Percentiles rank a stretch among this genome's conserved stretches.
phyloP scores from a whole-genome alignment of 2,888 invertebrate genomes.

The Unio pictorum region DNA sequence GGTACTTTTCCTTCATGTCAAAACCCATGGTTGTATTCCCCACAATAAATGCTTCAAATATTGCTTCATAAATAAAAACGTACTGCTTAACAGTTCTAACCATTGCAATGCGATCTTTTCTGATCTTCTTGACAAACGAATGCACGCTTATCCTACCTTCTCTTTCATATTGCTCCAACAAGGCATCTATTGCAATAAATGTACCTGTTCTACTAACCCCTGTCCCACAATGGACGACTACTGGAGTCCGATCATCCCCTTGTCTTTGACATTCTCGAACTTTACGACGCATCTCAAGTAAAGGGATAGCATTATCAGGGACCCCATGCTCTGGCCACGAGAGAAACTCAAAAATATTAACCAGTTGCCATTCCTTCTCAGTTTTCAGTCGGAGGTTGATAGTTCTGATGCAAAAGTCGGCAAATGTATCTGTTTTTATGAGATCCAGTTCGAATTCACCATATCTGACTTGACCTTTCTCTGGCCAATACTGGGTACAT shows the following conservation, averaged over 20 bases:
- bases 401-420: slow-evolving; percentile 82
- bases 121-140: slow-evolving; percentile 59
- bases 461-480: slow-evolving; percentile 82
- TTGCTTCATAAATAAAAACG: slow-evolving; percentile 66
- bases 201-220: slow-evolving; percentile 68
- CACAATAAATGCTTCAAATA: slow-evolving; percentile 67
- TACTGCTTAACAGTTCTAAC: slow-evolving; percentile 69
- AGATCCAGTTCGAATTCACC: slow-evolving; percentile 91
- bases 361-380: slow-evolving; percentile 35
- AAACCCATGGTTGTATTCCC: slow-evolving; percentile 53
- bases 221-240: slow-evolving; percentile 70
- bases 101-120: slow-evolving; percentile 64
- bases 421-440: slow-evolving; percentile 89
- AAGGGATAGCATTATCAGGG: slow-evolving; percentile 63
- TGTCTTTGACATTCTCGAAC: slow-evolving; percentile 40
- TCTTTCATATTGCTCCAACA: slow-evolving; percentile 63
- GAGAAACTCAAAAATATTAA: slow-evolving; percentile 63
- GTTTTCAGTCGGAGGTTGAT: slow-evolving; percentile 45
- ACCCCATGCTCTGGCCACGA: slow-evolving; percentile 69
- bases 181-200: slow-evolving; percentile 68
- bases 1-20: slow-evolving; percentile 57
- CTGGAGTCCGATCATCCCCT: slow-evolving; percentile 40
- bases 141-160: slow-evolving; percentile 67
- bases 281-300: slow-evolving; percentile 63
- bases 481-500: slow-evolving; percentile 93